Percentiles rank a stretch among this genome's conserved stretches.
Conservation (phyloP, 2,888 invertebrate species). For the Andricus quercusramuli region DNA sequence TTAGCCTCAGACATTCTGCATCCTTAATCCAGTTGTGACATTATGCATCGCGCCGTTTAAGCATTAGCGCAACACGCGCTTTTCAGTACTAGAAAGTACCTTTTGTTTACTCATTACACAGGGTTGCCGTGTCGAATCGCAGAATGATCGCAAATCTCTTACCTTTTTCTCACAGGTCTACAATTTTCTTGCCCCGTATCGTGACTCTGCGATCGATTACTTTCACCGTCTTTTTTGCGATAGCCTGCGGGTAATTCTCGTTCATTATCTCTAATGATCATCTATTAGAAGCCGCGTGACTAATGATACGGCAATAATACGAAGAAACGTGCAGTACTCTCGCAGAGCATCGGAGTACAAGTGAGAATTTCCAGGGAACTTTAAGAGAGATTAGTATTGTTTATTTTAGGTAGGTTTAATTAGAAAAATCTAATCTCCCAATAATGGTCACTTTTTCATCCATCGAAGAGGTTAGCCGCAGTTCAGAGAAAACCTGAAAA, state of each 20-base stretch:
- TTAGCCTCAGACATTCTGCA: slow-evolving; percentile 10
- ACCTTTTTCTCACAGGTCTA: not conserved
- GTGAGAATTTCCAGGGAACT: not conserved
- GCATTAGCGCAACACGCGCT: slow-evolving; percentile 18
- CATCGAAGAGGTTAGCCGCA: too few relatives aligned
- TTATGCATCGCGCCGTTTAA: slow-evolving; percentile 16
- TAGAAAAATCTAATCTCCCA: too few relatives aligned
- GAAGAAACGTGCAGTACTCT: not conserved
- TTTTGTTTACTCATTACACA: not conserved
- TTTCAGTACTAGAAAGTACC: slow-evolving; percentile 15
- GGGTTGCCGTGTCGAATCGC: not conserved
- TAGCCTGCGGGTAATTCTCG: slow-evolving; percentile 67
- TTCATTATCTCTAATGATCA: slow-evolving; percentile 67
- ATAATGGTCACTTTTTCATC: too few relatives aligned
- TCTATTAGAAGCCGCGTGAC: slow-evolving; percentile 66
- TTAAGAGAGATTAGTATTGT: too few relatives aligned
- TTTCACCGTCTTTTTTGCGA: not conserved
- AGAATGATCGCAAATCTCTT: not conserved
- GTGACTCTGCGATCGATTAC: not conserved
- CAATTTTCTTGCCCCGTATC: not conserved
- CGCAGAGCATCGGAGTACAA: not conserved
- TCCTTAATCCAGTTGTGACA: slow-evolving; percentile 25
- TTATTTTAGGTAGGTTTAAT: too few relatives aligned
- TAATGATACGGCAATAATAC: slow-evolving; percentile 61
- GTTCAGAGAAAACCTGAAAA: too few relatives aligned